Conservation (phyloP, 2,888 invertebrate species). For the Sarcophaga carnaria region DNA sequence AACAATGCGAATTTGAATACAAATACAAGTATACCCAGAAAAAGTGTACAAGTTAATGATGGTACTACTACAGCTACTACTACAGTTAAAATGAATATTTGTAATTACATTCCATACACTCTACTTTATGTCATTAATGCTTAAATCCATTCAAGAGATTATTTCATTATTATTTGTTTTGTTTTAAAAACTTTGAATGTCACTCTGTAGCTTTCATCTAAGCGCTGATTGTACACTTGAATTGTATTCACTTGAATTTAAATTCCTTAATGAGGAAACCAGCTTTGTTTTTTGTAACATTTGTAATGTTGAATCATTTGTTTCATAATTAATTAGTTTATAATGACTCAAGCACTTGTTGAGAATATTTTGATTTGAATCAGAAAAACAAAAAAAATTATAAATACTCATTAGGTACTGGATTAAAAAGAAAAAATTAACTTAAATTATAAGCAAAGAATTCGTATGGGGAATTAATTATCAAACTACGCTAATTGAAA, state of each 20-base stretch:
- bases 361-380: neutral
- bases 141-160: too few species aligned
- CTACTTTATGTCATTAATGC: neutral
- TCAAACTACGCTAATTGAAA: too few species aligned
- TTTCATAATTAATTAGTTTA: neutral
- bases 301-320: neutral
- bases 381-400: neutral
- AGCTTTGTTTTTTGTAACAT: neutral
- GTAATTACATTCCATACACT: constrained; percentile 6
- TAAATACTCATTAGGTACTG: too few species aligned
- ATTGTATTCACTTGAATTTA: neutral
- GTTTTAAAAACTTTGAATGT: neutral
- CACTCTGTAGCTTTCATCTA: neutral
- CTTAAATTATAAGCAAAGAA: too few species aligned
- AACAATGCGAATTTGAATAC: neutral
- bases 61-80: constrained; percentile 21
- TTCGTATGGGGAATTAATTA: too few species aligned
- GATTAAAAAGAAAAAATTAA: too few species aligned
- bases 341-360: neutral
- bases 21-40: neutral
- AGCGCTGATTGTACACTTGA: neutral
- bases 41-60: constrained; percentile 10
- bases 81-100: neutral
- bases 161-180: neutral
- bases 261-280: constrained; percentile 7